Percentiles rank a stretch among this genome's conserved stretches.
Conservation (phyloP, 35 echinoderm and acorn worm species). For the Hemicentrotus pulcherrimus region DNA sequence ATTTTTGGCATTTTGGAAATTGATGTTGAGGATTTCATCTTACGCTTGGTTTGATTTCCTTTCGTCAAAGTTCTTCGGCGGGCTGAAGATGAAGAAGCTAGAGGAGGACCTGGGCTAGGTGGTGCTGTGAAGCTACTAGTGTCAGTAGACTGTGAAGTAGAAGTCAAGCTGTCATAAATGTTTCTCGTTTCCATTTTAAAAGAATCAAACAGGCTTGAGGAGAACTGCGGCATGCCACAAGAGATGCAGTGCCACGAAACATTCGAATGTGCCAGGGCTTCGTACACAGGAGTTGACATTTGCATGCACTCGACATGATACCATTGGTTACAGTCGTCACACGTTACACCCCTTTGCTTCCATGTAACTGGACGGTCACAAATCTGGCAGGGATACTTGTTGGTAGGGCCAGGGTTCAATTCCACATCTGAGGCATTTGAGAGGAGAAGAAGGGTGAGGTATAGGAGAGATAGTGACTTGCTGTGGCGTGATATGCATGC, state of each 20-base stretch:
- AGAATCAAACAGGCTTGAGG: slow-evolving; percentile 7
- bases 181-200: background rate
- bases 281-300: slow-evolving; percentile 37
- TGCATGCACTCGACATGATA: slow-evolving; percentile 38
- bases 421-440: background rate
- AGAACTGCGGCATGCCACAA: slow-evolving; percentile 44
- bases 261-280: too few species aligned
- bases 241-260: background rate
- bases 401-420: background rate
- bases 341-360: background rate
- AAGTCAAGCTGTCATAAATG: background rate
- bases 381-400: background rate
- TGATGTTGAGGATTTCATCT: slow-evolving; percentile 57
- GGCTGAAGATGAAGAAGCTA: background rate
- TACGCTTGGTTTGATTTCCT: background rate
- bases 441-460: background rate
- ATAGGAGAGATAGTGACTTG: background rate
- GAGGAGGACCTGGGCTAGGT: background rate
- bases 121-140: background rate
- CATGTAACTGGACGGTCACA: background rate
- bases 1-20: slow-evolving; percentile 59
- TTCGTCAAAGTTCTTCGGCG: background rate
- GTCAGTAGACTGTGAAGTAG: background rate
- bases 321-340: slow-evolving; percentile 40
- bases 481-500: background rate